phyloP scores from a whole-genome alignment of 2,797 vertebrate genomes.

The Hirundo rustica region DNA sequence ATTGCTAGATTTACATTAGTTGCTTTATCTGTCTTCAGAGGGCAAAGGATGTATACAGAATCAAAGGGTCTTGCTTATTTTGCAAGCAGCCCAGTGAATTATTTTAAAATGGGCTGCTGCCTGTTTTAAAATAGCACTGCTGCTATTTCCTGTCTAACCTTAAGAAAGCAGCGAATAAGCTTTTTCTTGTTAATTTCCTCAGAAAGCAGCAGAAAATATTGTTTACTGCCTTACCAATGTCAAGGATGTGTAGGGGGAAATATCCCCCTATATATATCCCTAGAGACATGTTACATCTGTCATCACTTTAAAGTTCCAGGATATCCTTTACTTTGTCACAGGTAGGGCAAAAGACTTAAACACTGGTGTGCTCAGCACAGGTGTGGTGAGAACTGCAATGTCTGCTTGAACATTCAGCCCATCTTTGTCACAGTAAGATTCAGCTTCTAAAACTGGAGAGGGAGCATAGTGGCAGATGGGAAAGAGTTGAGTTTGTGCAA shows the following conservation, averaged over 20 bases:
- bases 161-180: not conserved
- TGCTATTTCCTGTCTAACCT: not conserved
- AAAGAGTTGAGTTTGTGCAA: not conserved
- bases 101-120: not conserved
- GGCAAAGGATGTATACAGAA: not conserved
- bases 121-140: not conserved
- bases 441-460: not conserved
- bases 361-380: not conserved
- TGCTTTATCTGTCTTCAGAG: constrained; percentile 5
- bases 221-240: not conserved
- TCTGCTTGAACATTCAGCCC: not conserved
- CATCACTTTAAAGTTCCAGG: not conserved
- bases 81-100: not conserved
- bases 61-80: not conserved
- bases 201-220: not conserved
- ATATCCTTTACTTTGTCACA: not conserved
- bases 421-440: not conserved
- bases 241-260: not conserved
- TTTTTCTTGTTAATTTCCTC: not conserved
- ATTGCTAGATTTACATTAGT: not conserved
- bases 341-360: not conserved
- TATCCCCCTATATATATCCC: not conserved
- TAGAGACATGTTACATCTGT: not conserved
- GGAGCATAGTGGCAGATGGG: not conserved
- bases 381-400: not conserved